Evolutionary conservation across 2,113 vertebrate genomes (phyloP).

Genomic region (Cynopterus brachyotis): DNA sequence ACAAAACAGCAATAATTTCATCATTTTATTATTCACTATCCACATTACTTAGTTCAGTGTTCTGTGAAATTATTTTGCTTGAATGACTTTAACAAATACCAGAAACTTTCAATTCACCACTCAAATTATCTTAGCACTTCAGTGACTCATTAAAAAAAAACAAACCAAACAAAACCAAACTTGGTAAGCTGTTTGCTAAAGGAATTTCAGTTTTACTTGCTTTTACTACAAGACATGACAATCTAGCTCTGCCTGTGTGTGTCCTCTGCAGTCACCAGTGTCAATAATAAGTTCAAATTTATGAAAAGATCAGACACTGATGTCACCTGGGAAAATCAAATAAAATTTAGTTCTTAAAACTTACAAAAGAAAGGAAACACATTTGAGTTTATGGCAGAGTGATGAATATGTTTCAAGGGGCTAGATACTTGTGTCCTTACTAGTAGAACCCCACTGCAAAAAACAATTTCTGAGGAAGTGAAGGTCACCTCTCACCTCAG

Average conservation of each 20-base stretch:
- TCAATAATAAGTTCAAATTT: neutral
- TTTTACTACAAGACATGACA: neutral
- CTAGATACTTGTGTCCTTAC: too few species aligned
- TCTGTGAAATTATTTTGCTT: neutral
- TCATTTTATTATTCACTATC: neutral
- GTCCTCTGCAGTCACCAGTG: neutral
- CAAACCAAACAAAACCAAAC: neutral
- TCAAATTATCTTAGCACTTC: neutral
- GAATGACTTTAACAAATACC: neutral
- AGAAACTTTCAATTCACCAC: neutral
- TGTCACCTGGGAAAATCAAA: neutral
- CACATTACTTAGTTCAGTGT: neutral
- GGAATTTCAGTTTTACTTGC: neutral
- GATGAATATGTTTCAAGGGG: neutral
- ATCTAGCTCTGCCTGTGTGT: neutral
- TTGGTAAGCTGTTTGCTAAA: neutral
- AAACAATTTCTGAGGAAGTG: neutral
- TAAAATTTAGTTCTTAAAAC: neutral
- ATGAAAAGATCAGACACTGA: neutral
- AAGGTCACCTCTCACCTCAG: neutral
- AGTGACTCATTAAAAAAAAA: neutral
- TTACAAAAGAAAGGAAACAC: neutral
- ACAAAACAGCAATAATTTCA: neutral
- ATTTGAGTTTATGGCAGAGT: neutral
- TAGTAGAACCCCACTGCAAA: too few species aligned